Evolutionary conservation across 2,888 invertebrate species (phyloP), one percentile per base, ranked within the genome.

Genomic region (Maniola hyperantus): DNA sequence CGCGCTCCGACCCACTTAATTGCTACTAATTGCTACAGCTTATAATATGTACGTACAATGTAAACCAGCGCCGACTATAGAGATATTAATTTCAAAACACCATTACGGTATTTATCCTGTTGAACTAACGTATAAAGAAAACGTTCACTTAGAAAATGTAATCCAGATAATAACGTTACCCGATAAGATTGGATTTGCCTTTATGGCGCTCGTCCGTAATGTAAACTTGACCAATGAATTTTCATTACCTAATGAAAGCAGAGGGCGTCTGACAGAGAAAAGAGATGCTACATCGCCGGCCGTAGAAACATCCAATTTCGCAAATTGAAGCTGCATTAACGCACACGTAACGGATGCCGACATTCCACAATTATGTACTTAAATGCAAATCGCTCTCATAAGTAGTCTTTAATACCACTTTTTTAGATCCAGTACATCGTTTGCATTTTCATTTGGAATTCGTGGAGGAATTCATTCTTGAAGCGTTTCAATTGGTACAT

Each of bases 1-100:
- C 83, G 77, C 81, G 80, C 82, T 80, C 83, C 83, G 79, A 83
- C 87, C 84, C 84, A 85, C 87, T 88, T 89, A 89, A 91, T 90
- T 89, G 88, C 88, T 83, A 85, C 89, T 88, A 89, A 91, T 90
- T 91, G 85, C 84, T 82, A 79, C 84, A 84, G 83, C 84, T 87
- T 87, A 85, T 84, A 84, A 80, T 74, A 81, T 81, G 80, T 84
- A 87, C 82, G 81, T 84, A 83, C 81, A 83, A 85, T 84, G 83
- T 88, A 87, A 88, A 87, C 83, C 88, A 84, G 80, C 83, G 78
- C 80, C 79, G 77, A 76, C 74, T 80, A 79, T 39, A 39, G 39
- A 39, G 39, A 78, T 84, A 83, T 84, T 85, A 84, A 84, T 85
- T 83, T 79, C 72, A 76, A 79, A 50, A 81, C 80, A 82, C 82